Evolutionary conservation across 2,113 vertebrate species (phyloP).

Genomic region (Pteronura brasiliensis): DNA sequence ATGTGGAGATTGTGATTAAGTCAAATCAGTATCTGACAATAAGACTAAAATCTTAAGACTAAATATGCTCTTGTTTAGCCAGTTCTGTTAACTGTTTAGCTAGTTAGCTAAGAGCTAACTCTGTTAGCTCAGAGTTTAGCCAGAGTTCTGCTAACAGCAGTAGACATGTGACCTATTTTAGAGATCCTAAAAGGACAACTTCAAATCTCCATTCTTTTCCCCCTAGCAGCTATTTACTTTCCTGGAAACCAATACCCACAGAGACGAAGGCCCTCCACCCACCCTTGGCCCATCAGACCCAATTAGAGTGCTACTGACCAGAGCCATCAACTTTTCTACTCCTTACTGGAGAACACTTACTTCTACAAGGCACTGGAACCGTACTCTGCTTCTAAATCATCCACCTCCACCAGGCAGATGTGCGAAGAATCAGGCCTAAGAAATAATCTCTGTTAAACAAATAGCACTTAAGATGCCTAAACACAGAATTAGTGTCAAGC

Average conservation of each 20-base stretch:
- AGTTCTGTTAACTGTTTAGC: too few relatives aligned
- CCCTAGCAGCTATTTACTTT: background rate
- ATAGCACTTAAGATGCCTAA: background rate
- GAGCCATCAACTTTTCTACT: background rate
- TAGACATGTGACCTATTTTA: background rate
- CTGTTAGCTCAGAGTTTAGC: background rate
- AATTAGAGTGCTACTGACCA: background rate
- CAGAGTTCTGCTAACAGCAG: background rate
- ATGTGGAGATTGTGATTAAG: background rate
- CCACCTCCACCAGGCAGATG: background rate
- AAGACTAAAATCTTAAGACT: background rate
- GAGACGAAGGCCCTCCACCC: background rate
- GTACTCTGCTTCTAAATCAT: background rate
- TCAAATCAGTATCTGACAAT: background rate
- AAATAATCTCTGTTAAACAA: background rate
- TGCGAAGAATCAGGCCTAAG: background rate
- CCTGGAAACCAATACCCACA: background rate
- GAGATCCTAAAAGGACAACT: background rate
- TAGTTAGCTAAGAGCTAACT: too few relatives aligned
- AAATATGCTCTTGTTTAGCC: background rate
- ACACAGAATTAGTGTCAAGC: background rate
- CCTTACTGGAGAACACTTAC: background rate
- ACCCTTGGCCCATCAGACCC: background rate
- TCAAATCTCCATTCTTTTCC: background rate
- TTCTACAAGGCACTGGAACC: background rate